phyloP scores from a whole-genome alignment of 2,888 invertebrate species.

The Drosophila suboccidentalis region DNA sequence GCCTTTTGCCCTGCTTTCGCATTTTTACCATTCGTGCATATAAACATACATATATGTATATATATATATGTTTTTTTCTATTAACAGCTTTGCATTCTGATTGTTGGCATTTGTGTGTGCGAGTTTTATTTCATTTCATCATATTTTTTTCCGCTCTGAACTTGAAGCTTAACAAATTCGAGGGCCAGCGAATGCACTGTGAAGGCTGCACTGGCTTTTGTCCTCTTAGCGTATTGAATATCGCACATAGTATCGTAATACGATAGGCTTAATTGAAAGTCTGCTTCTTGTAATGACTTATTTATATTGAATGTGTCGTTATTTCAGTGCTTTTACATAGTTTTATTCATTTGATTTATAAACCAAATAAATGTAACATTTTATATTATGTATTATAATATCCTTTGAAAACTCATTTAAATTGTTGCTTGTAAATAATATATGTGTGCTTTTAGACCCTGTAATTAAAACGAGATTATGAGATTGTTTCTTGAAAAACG shows the following conservation, averaged over 20 bases:
- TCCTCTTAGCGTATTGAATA: conserved; percentile 1
- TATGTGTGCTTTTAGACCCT: too few species aligned
- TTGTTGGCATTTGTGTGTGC: conserved; percentile 65
- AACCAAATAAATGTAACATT: neutral
- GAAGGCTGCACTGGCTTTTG: conserved; percentile 27
- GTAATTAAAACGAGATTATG: too few species aligned
- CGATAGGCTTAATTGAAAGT: neutral
- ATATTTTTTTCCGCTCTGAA: conserved; percentile 43
- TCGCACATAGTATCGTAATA: neutral
- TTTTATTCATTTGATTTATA: neutral
- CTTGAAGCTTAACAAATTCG: conserved; percentile 60
- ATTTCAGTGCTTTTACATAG: neutral
- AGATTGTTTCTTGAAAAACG: too few species aligned
- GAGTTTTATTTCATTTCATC: conserved; percentile 26
- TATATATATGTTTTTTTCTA: conserved; percentile 53
- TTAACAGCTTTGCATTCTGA: conserved; percentile 67
- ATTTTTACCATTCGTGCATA: conserved; percentile 18
- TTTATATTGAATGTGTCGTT: neutral
- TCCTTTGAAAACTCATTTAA: too few species aligned
- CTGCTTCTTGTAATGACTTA: neutral
- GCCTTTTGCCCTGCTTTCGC: conserved; percentile 24
- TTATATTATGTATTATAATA: neutral
- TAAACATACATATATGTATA: neutral
- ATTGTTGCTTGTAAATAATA: too few species aligned
- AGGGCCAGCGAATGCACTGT: conserved; percentile 29